A percentile compares a stretch with the other conserved stretches of the same genome.
Conservation (phyloP, 1,140 invertebrate species). For the Phymorhynchus buccinoides region DNA sequence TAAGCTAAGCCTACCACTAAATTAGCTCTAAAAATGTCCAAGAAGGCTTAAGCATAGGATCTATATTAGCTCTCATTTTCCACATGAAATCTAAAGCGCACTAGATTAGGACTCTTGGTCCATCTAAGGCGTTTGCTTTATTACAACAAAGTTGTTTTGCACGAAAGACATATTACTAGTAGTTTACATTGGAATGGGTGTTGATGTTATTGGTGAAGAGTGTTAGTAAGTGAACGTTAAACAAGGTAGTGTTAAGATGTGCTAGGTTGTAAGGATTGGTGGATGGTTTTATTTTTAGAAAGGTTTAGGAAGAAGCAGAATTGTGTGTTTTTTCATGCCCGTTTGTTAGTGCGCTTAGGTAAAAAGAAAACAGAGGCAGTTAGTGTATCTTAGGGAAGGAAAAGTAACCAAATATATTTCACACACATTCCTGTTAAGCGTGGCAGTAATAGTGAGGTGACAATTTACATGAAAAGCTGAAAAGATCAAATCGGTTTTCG, state of each 20-base stretch:
- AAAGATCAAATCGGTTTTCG: not conserved
- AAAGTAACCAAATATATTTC: not conserved
- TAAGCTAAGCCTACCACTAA: too few species aligned
- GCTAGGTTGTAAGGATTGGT: too few species aligned
- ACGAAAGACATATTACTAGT: not conserved
- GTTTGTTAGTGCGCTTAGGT: not conserved
- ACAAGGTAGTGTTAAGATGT: not conserved
- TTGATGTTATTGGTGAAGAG: not conserved
- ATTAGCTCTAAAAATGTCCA: not conserved
- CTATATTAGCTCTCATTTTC: too few species aligned
- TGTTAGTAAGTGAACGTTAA: not conserved
- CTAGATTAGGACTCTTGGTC: not conserved
- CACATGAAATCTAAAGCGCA: too few species aligned
- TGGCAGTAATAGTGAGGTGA: not conserved
- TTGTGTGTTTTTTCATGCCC: not conserved
- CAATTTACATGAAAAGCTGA: not conserved
- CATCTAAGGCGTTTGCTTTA: not conserved
- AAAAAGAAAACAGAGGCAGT: not conserved
- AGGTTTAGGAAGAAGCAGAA: not conserved
- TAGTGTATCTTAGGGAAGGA: not conserved
- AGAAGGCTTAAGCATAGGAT: not conserved
- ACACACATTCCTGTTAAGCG: not conserved
- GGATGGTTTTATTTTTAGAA: not conserved
- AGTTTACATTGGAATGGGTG: not conserved
- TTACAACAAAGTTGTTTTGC: too few species aligned